phyloP scores from a whole-genome alignment of 2,888 invertebrate genomes.

The Harpalus rubripes region DNA sequence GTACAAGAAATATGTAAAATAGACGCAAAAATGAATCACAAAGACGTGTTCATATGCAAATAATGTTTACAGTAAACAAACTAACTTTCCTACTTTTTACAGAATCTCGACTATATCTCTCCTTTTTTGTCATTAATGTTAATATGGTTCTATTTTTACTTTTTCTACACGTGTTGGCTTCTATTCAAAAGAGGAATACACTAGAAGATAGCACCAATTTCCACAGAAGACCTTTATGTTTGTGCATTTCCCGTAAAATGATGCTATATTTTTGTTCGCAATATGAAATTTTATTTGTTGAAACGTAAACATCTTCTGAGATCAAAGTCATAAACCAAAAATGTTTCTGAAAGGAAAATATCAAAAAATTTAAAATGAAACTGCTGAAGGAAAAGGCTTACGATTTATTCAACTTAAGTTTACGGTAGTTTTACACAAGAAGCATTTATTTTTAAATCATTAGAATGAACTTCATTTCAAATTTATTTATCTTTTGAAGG shows the following conservation, averaged over 20 bases:
- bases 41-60: constrained; percentile 17
- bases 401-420: too few species aligned
- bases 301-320: neutral
- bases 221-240: neutral
- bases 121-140: constrained; percentile 22
- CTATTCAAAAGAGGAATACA: constrained; percentile 42
- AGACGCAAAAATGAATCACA: constrained; percentile 12
- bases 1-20: neutral
- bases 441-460: constrained; percentile 2
- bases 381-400: too few species aligned
- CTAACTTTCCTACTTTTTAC: neutral
- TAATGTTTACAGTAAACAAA: constrained; percentile 22
- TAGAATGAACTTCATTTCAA: constrained; percentile 21
- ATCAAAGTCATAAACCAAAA: constrained; percentile 9
- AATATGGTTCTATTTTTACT: constrained; percentile 22
- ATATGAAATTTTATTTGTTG: neutral
- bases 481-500: neutral
- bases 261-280: constrained; percentile 4
- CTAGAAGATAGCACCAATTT: constrained; percentile 1
- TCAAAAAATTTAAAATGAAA: neutral
- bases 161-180: constrained; percentile 38
- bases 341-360: neutral
- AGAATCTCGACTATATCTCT: constrained; percentile 6
- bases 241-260: constrained; percentile 31
- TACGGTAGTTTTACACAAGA: neutral